A percentile compares a stretch with the other conserved stretches of the same genome.
Evolutionary conservation across 2,113 vertebrate species (phyloP).

Genomic region (Grammomys dolichurus): DNA sequence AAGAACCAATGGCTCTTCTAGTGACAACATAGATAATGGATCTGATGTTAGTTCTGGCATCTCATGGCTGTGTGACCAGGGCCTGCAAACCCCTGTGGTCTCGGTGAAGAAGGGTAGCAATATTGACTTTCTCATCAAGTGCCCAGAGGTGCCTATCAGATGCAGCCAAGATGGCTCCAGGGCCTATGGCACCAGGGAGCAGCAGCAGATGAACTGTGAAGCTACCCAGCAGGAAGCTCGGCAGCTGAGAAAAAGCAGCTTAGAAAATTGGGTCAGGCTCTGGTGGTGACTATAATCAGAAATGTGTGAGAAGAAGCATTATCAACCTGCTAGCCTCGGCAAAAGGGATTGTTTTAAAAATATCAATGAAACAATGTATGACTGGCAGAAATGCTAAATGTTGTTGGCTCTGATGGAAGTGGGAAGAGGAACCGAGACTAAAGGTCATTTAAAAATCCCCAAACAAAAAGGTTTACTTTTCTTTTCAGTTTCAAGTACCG

Average conservation of each 20-base stretch:
- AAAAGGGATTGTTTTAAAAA: slow-evolving; percentile 69
- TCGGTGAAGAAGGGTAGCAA: neutral
- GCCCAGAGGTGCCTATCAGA: neutral
- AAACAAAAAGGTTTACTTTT: slow-evolving; percentile 45
- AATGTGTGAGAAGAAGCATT: slow-evolving; percentile 8
- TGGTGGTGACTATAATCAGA: slow-evolving; percentile 45
- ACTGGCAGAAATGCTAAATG: slow-evolving; percentile 16
- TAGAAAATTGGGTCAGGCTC: slow-evolving; percentile 63
- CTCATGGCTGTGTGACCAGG: neutral
- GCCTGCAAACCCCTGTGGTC: no score
- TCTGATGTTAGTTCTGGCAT: neutral
- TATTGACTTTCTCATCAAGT: neutral
- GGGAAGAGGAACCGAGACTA: slow-evolving; percentile 16
- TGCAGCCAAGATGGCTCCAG: neutral
- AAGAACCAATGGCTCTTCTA: neutral
- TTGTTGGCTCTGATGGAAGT: slow-evolving; percentile 5
- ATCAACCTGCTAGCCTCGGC: neutral
- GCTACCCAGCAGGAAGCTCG: neutral
- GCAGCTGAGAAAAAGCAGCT: slow-evolving; percentile 54
- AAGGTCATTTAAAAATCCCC: slow-evolving; percentile 44
- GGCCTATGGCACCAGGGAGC: neutral
- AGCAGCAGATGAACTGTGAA: slow-evolving; percentile 18
- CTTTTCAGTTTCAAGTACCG: slow-evolving; percentile 24
- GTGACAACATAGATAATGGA: slow-evolving; percentile 3
- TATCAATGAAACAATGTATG: slow-evolving; percentile 56